phyloP scores from a whole-genome alignment of 2,797 vertebrate species.

The Vireo griseus region DNA sequence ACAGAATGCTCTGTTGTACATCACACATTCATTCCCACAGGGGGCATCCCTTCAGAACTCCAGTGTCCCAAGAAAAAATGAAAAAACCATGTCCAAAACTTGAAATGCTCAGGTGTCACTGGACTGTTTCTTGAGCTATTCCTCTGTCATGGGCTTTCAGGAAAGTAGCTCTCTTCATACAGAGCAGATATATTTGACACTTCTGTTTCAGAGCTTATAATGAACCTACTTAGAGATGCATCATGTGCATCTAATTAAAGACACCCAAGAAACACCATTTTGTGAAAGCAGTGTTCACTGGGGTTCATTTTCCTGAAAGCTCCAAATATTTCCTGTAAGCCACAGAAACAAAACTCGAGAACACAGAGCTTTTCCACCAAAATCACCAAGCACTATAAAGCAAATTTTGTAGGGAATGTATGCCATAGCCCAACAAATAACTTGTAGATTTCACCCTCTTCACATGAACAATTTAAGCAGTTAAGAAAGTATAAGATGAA shows the following conservation, averaged over 20 bases:
- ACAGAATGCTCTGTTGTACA: not conserved
- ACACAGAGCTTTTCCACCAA: not conserved
- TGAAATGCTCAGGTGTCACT: not conserved
- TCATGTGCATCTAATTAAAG: not conserved
- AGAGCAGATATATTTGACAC: not conserved
- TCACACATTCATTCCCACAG: not conserved
- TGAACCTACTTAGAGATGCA: not conserved
- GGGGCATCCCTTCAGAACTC: not conserved
- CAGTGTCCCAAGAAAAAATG: not conserved
- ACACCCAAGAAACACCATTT: not conserved
- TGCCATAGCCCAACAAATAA: not conserved
- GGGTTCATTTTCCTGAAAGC: not conserved
- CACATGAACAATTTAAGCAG: not conserved
- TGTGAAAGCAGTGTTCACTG: not conserved
- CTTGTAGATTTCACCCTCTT: not conserved
- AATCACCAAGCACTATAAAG: not conserved
- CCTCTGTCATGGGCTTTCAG: not conserved
- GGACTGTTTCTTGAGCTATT: not conserved
- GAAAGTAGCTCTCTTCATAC: fast-evolving
- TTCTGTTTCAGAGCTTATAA: not conserved
- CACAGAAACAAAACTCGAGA: not conserved
- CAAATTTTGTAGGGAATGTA: not conserved
- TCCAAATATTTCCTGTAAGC: not conserved
- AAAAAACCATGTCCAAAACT: not conserved
- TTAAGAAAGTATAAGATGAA: not conserved